These are phyloP conservation scores for Rhodeus uyekii DNA, from an alignment of 2,797 vertebrate species.

Conservation along the genomic window DNA sequence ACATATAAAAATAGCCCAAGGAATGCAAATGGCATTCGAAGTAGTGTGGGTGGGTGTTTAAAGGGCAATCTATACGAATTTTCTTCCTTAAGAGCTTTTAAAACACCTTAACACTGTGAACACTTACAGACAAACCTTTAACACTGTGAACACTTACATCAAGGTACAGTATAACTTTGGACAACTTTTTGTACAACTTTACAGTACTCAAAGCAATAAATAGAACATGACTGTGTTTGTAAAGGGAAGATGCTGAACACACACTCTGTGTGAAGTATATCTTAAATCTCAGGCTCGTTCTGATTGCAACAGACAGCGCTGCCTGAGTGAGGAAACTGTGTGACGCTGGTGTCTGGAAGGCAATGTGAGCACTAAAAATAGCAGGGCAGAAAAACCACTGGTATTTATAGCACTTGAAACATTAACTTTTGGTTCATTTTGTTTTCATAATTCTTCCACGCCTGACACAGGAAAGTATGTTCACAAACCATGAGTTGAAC, in stretches of 20 bases:
- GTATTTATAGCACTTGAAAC: conserved; percentile 83
- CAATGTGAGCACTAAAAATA: conserved; percentile 73
- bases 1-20: conserved; percentile 87
- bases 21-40: conserved; percentile 85
- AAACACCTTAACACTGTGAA: conserved; percentile 20
- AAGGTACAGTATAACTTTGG: conserved; percentile 9
- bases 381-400: conserved; percentile 71
- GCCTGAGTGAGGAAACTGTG: conserved; percentile 61
- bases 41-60: conserved; percentile 88
- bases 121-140: conserved; percentile 9
- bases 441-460: conserved; percentile 61
- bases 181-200: not conserved
- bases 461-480: conserved; percentile 53
- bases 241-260: conserved; percentile 19
- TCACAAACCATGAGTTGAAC: conserved; percentile 27
- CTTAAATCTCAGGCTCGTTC: conserved; percentile 56
- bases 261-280: conserved; percentile 51
- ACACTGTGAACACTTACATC: conserved; percentile 1
- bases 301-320: conserved; percentile 63
- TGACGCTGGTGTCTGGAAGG: conserved; percentile 71
- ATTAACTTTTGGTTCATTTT: conserved; percentile 71
- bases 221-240: conserved; percentile 6
- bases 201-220: not conserved
- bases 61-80: conserved; percentile 83
- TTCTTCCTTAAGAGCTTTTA: conserved; percentile 59